Percentiles rank a stretch among this genome's conserved stretches.
These are phyloP conservation scores for Zygaena filipendulae DNA, from an alignment of 2,888 invertebrate genomes.

Conservation along the genomic window DNA sequence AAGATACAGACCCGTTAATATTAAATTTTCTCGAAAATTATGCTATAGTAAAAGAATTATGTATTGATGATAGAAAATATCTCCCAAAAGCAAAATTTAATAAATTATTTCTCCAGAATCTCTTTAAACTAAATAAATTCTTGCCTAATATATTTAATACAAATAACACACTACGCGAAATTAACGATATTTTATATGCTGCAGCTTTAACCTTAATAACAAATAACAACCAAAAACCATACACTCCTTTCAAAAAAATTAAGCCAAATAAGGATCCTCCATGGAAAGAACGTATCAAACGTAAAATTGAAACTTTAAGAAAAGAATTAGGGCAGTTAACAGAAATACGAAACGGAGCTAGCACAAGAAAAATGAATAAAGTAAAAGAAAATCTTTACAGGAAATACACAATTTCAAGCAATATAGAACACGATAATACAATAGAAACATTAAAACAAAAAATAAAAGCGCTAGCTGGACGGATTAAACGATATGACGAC, in stretches of 20 bases:
- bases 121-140: conserved; percentile 4
- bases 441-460: no score
- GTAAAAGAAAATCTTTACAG: conserved; percentile 1
- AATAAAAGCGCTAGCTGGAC: conserved; percentile 10
- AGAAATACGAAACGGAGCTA: conserved; percentile 2
- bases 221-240: conserved; percentile 5
- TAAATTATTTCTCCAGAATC: conserved; percentile 2
- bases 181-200: conserved; percentile 4
- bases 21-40: no score
- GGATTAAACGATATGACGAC: conserved; percentile 8
- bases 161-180: neutral
- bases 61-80: neutral
- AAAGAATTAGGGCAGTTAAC: conserved; percentile 2
- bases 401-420: conserved; percentile 2
- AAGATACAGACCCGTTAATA: no score
- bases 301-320: conserved; percentile 3
- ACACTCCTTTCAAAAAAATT: neutral
- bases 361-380: no score
- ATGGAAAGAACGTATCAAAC: conserved; percentile 3
- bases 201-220: conserved; percentile 6
- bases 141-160: conserved; percentile 4
- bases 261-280: conserved; percentile 3
- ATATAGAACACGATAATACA: conserved; percentile 1
- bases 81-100: conserved; percentile 3
- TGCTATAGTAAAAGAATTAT: no score